A percentile compares a stretch with the other conserved stretches of the same genome.
phyloP scores from a whole-genome alignment of 2,113 vertebrate genomes.

The Vicugna pacos region DNA sequence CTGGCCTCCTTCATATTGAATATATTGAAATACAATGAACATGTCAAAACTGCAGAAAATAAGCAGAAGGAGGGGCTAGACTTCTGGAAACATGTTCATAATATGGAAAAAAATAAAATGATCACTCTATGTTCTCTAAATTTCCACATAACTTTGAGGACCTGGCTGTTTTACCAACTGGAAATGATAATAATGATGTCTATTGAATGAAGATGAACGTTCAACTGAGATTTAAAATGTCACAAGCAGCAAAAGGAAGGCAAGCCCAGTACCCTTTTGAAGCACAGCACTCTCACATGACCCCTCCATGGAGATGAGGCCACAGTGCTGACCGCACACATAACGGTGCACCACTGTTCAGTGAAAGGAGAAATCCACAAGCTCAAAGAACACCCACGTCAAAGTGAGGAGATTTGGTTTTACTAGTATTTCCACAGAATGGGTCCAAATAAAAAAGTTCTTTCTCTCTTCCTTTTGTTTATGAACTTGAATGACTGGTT shows the following conservation, averaged over 20 bases:
- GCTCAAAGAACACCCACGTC: background rate
- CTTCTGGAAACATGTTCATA: background rate
- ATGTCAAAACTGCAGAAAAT: conserved; percentile 5
- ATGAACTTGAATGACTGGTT: background rate
- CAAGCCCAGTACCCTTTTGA: background rate
- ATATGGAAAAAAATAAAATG: background rate
- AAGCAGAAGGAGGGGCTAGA: background rate
- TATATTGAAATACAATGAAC: background rate
- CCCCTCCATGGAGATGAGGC: background rate
- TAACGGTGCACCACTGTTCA: background rate
- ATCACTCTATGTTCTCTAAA: background rate
- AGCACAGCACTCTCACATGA: background rate
- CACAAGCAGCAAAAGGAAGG: background rate
- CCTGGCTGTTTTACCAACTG: background rate
- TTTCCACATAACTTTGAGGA: background rate
- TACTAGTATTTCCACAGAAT: conserved; percentile 41
- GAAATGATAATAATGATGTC: background rate
- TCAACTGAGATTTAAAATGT: background rate
- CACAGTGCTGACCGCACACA: background rate
- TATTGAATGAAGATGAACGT: background rate
- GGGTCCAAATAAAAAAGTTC: conserved; percentile 9
- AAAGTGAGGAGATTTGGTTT: background rate
- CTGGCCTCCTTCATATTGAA: background rate
- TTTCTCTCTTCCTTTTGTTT: conserved; percentile 54
- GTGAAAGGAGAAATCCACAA: background rate